These are phyloP conservation scores for Cybosia mesomella DNA, from an alignment of 2,888 invertebrate species.

Conservation along the genomic window DNA sequence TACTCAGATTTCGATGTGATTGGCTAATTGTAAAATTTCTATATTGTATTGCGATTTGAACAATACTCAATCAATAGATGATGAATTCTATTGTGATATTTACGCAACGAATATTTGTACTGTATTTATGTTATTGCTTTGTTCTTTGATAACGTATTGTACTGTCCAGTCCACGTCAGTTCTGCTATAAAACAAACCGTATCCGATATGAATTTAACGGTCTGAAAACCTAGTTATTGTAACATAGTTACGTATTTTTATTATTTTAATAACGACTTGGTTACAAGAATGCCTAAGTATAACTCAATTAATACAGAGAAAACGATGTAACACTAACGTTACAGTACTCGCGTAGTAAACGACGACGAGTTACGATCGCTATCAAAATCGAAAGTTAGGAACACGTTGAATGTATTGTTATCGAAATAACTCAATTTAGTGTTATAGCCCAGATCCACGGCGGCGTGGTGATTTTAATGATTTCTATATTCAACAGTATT, in stretches of 20 bases:
- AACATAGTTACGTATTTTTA: constrained; percentile 5
- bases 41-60: constrained; percentile 42
- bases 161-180: constrained; percentile 8
- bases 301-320: constrained; percentile 6
- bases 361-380: neutral
- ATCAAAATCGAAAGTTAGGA: neutral
- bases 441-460: neutral
- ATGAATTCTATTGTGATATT: constrained; percentile 24
- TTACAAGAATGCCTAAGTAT: constrained; percentile 1
- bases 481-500: neutral
- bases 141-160: constrained; percentile 43
- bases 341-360: neutral
- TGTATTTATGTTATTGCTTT: constrained; percentile 33
- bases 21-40: constrained; percentile 24
- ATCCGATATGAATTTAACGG: constrained; percentile 21
- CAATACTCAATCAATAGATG: constrained; percentile 56
- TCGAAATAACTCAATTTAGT: constrained; percentile 5
- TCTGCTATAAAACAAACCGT: constrained; percentile 23
- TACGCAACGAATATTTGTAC: constrained; percentile 56
- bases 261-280: neutral
- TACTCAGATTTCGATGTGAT: constrained; percentile 2
- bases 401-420: neutral
- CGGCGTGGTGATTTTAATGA: neutral
- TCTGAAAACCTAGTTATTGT: constrained; percentile 23
- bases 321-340: neutral